A percentile compares a stretch with the other conserved stretches of the same genome.
Conservation (phyloP, 2,888 invertebrate species). For the Acleris cristana region DNA sequence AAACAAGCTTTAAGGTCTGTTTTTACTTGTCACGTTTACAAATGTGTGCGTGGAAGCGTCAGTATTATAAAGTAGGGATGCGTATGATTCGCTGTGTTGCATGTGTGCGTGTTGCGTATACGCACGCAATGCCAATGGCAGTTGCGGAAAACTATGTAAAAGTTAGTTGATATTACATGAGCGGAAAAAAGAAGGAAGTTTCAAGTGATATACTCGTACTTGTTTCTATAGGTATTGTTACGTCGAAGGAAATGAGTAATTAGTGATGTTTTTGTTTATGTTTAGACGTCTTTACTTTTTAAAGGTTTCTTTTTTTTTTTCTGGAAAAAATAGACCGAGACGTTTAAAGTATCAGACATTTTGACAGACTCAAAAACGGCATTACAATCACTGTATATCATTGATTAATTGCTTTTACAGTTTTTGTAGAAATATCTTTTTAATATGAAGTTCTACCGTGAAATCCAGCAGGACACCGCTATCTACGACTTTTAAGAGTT, state of each 20-base stretch:
- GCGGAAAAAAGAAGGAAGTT: constrained; percentile 61
- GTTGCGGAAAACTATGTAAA: constrained; percentile 74
- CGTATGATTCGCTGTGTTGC: constrained; percentile 40
- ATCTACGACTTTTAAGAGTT: too few species aligned
- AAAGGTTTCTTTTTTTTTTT: not conserved
- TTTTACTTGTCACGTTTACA: too few species aligned
- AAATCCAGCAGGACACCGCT: too few species aligned
- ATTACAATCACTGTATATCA: too few species aligned
- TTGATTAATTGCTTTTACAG: too few species aligned
- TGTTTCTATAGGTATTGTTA: constrained; percentile 23
- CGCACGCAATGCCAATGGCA: constrained; percentile 82
- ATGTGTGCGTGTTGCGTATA: constrained; percentile 76
- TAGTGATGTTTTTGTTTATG: not conserved
- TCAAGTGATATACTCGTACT: constrained; percentile 23
- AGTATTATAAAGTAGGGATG: constrained; percentile 20
- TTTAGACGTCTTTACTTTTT: not conserved
- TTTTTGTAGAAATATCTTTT: too few species aligned
- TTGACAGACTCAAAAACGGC: too few species aligned
- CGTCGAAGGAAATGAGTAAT: constrained; percentile 10
- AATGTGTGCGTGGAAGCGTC: constrained; percentile 39
- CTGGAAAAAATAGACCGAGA: too few species aligned
- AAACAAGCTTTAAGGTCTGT: too few species aligned
- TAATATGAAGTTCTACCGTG: too few species aligned
- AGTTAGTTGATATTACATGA: constrained; percentile 74
- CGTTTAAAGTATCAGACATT: too few species aligned